Conservation (phyloP, 2,113 vertebrate genomes). For the Acinonyx jubatus region DNA sequence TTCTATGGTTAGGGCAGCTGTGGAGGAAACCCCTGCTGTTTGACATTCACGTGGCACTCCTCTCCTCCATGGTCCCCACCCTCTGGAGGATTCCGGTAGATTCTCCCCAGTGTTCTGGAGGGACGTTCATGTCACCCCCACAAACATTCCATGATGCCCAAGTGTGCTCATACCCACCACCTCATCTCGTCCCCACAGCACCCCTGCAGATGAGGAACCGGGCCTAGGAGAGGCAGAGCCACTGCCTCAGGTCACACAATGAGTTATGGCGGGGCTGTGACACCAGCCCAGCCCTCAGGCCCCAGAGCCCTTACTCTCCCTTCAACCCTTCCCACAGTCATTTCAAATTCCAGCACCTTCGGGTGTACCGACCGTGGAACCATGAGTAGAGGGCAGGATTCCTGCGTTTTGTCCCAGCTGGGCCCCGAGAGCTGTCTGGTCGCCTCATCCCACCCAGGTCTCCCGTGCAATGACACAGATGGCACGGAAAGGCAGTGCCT, state of each 20-base stretch:
- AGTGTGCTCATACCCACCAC: neutral
- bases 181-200: neutral
- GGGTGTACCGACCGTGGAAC: no score
- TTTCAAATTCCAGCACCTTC: neutral
- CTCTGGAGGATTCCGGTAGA: neutral
- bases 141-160: neutral
- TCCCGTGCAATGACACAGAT: accelerated
- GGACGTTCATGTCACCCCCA: neutral
- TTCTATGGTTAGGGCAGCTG: neutral
- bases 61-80: no score
- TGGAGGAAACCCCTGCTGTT: neutral
- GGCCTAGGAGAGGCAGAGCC: neutral
- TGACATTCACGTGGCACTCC: neutral
- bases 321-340: neutral
- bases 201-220: neutral
- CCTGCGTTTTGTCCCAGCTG: neutral
- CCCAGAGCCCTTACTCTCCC: neutral
- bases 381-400: accelerated
- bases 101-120: neutral
- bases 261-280: accelerated
- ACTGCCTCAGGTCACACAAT: neutral
- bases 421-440: accelerated
- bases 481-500: neutral
- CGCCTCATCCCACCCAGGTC: accelerated
- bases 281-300: neutral